Evolutionary conservation across 2,113 vertebrate species (phyloP), one percentile per base, ranked within the genome.

Genomic region (Porphyrio hochstetteri): DNA sequence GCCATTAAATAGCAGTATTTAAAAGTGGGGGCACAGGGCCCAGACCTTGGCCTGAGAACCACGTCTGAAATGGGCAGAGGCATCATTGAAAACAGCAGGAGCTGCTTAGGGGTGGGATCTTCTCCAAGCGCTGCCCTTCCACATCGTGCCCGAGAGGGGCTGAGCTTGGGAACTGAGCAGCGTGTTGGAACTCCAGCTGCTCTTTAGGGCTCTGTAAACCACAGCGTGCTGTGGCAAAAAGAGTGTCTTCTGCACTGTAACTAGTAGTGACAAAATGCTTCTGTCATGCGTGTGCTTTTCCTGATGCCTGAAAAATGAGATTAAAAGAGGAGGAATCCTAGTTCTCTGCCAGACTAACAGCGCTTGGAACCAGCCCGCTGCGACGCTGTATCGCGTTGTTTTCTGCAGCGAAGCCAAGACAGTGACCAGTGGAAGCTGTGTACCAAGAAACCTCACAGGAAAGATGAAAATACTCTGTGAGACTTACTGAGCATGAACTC

Each of bases 181-280:
- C 0, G 0, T 17, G 11, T 69, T 83, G 84, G 53, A 85, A 85
- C 55, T 13, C 1, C 0, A n/a, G n/a, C n/a, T n/a, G n/a, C n/a
- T n/a, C n/a, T n/a, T n/a, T n/a, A n/a, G 16, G 15, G 7, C 48
- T 87, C 55, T 10, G 24, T 35, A 23, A 86, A 70, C 27, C 18
- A 18, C n/a, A 46, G 0, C 8, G 14, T 2, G 42, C 33, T 59
- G 13, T 13, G 21, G 44, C 21, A 31, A 38, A 56, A 59, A 27
- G 29, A 46, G 28, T 31, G 3, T 12, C 10, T 68, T 57, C 50
- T 27, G 13, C 15, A 4, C 9, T 31, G 53, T 64, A 27, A 17
- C 25, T 12, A 59, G 16, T 13, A 67, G 68, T 33, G 40, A 52
- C 33, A 64, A 38, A 76, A 10, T 50, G 24, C 19, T 64, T 5